Evolutionary conservation across 2,797 vertebrate species (phyloP), one percentile per base, ranked within the genome.

Genomic region (Hipposideros larvatus): DNA sequence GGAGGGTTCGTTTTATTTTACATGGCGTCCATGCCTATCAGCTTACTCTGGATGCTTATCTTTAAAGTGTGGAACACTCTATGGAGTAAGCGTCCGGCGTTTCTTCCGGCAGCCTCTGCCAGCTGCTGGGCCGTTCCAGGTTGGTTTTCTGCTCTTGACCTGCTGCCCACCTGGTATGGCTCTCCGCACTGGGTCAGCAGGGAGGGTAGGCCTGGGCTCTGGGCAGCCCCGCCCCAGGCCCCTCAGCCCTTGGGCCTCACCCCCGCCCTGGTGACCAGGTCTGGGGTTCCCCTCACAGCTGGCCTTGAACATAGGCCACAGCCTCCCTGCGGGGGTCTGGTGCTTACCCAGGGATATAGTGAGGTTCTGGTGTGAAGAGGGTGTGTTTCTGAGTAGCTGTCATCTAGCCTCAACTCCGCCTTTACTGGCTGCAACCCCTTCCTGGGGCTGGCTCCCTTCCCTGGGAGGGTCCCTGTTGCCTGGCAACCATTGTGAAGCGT

Each of bases 311-410:
- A 51, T 14, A 51, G 48, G 48, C 48, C 48, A 51, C 48, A 26
- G 34, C 51, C 59, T 15, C 2, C n/a, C 21, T 34, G 13, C 31
- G 4, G 63, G 57, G 31, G 22, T 16, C 37, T 24, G 1, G 26
- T 10, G 46, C 97, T 95, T n/a, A 98, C 97, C 97, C 97, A 22
- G 97, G 98, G 80, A 98, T 96, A 1, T 98, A 98, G 94, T 98
- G 97, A 8, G 98, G 97, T 31, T 98, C 97, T 1, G 97, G 97
- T 0, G 97, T 96, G 94, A 97, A 95, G 70, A 98, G 96, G 57
- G 3, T 26, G 34, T 97, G 94, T 63, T 95, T 97, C 80, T 90
- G 87, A 59, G 95, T 51, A 11, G 95, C 89, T 79, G 93, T 91
- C 98, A 97, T 98, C 51, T 5, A 71, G 84, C 89, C 85, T 85